Evolutionary conservation across 1,140 invertebrate species (phyloP).

Genomic region (Drosophila arawakana): DNA sequence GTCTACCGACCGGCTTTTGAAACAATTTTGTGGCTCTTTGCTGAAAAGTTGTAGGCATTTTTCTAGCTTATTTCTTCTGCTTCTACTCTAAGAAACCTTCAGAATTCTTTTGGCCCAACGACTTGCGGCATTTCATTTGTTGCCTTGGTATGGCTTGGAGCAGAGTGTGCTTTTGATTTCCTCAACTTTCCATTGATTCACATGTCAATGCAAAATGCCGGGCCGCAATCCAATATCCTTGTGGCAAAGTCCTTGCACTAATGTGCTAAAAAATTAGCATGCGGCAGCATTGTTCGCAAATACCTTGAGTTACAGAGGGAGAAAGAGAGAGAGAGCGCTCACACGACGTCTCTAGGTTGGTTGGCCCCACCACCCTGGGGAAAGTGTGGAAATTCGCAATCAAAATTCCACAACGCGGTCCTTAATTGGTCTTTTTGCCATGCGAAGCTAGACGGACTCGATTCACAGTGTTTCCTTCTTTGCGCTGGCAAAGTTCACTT

Average conservation of each 20-base stretch:
- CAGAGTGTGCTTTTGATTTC: constrained; percentile 11
- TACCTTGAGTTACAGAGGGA: neutral
- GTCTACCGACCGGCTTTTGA: constrained; percentile 45
- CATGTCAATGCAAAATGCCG: constrained; percentile 26
- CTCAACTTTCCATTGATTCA: constrained; percentile 17
- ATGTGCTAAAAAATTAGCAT: constrained; percentile 26
- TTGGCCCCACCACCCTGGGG: neutral
- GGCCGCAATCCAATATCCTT: constrained; percentile 1
- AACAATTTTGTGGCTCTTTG: constrained; percentile 68
- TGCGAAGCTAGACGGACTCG: constrained; percentile 7
- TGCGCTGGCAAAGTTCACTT: constrained; percentile 38
- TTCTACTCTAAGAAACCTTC: constrained; percentile 30
- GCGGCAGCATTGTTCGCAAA: constrained; percentile 7
- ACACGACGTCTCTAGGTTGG: neutral
- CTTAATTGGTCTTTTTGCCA: constrained; percentile 72
- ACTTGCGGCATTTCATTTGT: constrained; percentile 25
- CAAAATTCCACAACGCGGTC: constrained; percentile 70
- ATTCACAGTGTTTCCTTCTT: constrained; percentile 28
- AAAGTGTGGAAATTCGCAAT: constrained; percentile 60
- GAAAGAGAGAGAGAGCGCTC: neutral
- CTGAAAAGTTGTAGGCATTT: constrained; percentile 49
- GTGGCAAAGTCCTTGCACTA: neutral
- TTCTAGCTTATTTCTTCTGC: constrained; percentile 19
- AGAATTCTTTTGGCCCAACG: constrained; percentile 38
- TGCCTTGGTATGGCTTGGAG: constrained; percentile 5